Conservation (phyloP, 2,797 vertebrate species). For the Pantherophis vulpinus region DNA sequence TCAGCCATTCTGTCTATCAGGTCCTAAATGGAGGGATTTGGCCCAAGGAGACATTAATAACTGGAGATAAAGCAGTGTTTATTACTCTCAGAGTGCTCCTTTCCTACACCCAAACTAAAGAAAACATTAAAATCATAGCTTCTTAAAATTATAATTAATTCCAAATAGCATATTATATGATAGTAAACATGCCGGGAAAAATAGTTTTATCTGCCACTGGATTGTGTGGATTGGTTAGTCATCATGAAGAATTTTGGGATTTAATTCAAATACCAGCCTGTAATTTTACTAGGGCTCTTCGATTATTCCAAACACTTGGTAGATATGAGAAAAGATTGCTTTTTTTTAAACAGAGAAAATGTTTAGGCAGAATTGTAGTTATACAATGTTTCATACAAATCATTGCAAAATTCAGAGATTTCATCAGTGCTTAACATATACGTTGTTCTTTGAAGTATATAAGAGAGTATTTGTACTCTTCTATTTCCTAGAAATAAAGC, state of each 20-base stretch:
- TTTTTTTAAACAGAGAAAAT: not conserved
- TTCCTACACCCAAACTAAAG: not conserved
- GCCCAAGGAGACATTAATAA: not conserved
- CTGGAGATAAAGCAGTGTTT: not conserved
- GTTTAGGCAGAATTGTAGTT: not conserved
- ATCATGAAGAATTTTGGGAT: not conserved
- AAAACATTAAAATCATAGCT: not conserved
- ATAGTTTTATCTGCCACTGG: not conserved
- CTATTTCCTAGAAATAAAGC: not conserved
- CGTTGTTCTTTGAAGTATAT: not conserved
- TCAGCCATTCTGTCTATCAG: not conserved
- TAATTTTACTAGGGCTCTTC: not conserved
- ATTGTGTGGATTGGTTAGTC: not conserved
- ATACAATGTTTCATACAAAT: not conserved
- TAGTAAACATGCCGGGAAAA: not conserved
- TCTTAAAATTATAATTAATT: not conserved
- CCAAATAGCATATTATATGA: not conserved
- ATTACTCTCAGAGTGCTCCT: not conserved
- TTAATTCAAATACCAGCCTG: not conserved
- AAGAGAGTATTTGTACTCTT: not conserved
- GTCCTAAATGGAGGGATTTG: not conserved
- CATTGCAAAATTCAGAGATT: not conserved
- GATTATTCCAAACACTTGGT: not conserved
- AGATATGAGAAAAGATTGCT: rapidly evolving
- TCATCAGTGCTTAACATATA: constrained; percentile 20